These are phyloP conservation scores for Ardeotis arabs DNA, from an alignment of 2,113 vertebrate species.

Conservation along the genomic window DNA sequence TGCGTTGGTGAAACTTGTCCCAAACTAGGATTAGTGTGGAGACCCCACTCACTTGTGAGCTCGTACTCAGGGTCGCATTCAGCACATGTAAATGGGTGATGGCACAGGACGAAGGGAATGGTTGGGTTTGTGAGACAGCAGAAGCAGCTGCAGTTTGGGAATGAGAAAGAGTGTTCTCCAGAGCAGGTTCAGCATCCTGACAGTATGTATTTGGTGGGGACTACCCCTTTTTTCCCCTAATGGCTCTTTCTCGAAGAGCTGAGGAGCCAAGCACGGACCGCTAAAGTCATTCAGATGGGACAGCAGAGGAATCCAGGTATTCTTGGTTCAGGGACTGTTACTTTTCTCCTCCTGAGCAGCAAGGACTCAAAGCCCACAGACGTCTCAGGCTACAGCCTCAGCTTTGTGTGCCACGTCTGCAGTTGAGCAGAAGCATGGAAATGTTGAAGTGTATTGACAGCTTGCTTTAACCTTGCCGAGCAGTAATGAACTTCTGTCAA, in stretches of 20 bases:
- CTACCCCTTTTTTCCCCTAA: background rate
- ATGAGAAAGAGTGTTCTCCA: background rate
- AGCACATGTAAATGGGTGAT: background rate
- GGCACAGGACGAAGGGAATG: background rate
- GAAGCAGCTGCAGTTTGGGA: background rate
- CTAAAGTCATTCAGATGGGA: background rate
- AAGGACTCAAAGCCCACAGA: background rate
- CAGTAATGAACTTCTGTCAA: background rate
- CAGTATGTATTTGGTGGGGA: background rate
- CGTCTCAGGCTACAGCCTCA: background rate
- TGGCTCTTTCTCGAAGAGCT: background rate
- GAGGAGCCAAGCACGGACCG: background rate
- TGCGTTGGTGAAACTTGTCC: background rate
- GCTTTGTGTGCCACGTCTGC: background rate
- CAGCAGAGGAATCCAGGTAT: background rate
- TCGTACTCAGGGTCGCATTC: accelerated
- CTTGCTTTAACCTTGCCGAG: background rate
- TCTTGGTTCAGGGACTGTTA: background rate
- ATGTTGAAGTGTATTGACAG: background rate
- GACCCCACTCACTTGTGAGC: background rate
- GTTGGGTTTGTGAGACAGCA: background rate
- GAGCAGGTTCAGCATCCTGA: background rate
- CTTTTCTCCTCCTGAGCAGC: background rate
- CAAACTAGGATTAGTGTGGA: background rate
- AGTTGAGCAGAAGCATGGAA: background rate